Conservation (phyloP, 2,797 vertebrate species). For the Sparidentex hasta region DNA sequence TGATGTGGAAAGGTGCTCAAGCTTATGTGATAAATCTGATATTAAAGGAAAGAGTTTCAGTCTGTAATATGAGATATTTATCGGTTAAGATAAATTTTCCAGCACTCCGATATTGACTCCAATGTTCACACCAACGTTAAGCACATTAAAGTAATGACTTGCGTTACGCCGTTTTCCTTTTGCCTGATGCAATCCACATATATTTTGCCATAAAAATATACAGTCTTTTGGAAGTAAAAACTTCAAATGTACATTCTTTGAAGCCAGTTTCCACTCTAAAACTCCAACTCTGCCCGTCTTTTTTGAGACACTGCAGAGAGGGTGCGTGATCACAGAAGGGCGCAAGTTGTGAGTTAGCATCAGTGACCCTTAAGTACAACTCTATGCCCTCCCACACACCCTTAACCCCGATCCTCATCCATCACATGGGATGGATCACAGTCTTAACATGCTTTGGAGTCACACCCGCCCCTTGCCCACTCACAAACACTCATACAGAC, state of each 20-base stretch:
- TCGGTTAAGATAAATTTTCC: neutral
- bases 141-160: conserved; percentile 17
- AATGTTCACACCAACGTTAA: conserved; percentile 14
- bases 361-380: conserved; percentile 67
- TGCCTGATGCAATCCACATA: neutral
- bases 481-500: conserved; percentile 69
- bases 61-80: conserved; percentile 32
- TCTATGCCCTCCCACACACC: conserved; percentile 48
- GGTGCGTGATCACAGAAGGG: conserved; percentile 28
- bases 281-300: conserved; percentile 14
- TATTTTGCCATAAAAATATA: too few species aligned
- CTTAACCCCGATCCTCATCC: conserved; percentile 77
- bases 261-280: neutral
- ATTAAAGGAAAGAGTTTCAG: conserved; percentile 22
- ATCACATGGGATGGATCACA: conserved; percentile 78
- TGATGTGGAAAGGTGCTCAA: conserved; percentile 32
- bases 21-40: conserved; percentile 40
- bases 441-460: conserved; percentile 72
- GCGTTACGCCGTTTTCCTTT: conserved; percentile 17
- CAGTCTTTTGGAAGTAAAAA: neutral
- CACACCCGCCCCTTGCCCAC: conserved; percentile 57
- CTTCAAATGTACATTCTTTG: neutral
- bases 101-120: conserved; percentile 8
- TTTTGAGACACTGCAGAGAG: conserved; percentile 23
- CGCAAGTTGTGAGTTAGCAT: conserved; percentile 46